phyloP scores from a whole-genome alignment of 1,140 invertebrate genomes.

The Psilanteris sp. region DNA sequence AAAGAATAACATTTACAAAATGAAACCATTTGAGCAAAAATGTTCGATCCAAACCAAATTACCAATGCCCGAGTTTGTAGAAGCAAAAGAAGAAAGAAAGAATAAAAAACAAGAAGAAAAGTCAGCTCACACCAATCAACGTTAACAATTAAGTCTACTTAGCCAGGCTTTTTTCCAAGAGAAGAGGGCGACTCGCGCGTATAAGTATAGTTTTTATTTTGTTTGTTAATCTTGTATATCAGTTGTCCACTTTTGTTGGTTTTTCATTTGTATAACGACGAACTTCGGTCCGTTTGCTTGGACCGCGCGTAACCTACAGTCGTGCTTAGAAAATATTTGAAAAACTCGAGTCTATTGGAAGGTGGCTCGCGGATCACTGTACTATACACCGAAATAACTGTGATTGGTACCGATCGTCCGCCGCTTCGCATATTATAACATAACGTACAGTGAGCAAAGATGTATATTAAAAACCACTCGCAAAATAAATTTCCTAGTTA shows the following conservation, averaged over 20 bases:
- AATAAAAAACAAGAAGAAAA: conserved; percentile 9
- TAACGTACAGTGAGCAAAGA: no score
- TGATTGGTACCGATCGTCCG: conserved; percentile 51
- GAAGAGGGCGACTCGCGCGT: conserved; percentile 51
- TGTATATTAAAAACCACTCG: no score
- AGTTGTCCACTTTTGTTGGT: conserved; percentile 22
- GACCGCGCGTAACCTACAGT: conserved; percentile 39
- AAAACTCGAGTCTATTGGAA: conserved; percentile 76
- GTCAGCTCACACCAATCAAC: conserved; percentile 47
- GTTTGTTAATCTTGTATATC: no score
- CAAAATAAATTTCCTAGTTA: no score
- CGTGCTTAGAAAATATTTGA: conserved; percentile 79
- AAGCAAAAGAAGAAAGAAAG: neutral
- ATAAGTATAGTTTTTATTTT: conserved; percentile 18
- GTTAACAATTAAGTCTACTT: conserved; percentile 65
- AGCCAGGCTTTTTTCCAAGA: conserved; percentile 56
- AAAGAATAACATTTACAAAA: conserved; percentile 17
- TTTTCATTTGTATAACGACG: conserved; percentile 7
- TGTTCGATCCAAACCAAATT: conserved; percentile 15
- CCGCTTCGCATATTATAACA: conserved; percentile 16
- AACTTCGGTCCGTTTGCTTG: conserved; percentile 4
- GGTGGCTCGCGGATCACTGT: conserved; percentile 72
- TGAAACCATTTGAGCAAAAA: conserved; percentile 39
- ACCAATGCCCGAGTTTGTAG: conserved; percentile 64
- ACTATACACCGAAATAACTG: conserved; percentile 67